These are phyloP conservation scores for Taxidea taxus DNA, from an alignment of 2,113 vertebrate species.

Conservation along the genomic window DNA sequence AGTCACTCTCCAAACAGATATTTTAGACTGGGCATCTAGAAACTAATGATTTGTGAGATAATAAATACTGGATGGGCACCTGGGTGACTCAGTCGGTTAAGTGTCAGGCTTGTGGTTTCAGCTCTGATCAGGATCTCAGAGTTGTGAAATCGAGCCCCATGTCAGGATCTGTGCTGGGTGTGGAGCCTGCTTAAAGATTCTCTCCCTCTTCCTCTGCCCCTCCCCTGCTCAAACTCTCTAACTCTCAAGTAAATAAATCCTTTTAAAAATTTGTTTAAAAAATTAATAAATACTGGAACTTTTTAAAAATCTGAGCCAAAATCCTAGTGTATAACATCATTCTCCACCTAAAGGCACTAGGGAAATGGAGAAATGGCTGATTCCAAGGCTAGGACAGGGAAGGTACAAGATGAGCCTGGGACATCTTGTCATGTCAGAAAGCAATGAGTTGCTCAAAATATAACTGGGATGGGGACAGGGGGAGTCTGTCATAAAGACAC, in stretches of 20 bases:
- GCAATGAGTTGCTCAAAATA: background rate
- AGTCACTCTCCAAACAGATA: background rate
- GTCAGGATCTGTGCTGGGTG: background rate
- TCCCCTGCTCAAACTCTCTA: background rate
- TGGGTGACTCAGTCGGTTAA: background rate
- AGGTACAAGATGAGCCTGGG: background rate
- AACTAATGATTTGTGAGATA: background rate
- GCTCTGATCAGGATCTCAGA: background rate
- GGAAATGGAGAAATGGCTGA: background rate
- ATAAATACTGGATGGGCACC: background rate
- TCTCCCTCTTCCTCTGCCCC: background rate
- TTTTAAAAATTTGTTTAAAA: background rate
- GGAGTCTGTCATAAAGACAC: background rate
- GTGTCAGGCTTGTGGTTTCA: background rate
- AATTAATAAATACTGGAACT: background rate
- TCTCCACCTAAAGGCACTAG: background rate
- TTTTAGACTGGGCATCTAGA: slow-evolving; percentile 18
- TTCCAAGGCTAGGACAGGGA: background rate
- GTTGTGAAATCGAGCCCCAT: background rate
- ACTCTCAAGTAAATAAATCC: background rate
- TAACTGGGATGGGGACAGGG: background rate
- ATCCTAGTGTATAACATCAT: background rate
- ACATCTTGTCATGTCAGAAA: background rate
- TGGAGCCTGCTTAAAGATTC: background rate
- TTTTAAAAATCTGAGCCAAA: background rate